Evolutionary conservation across 2,797 vertebrate genomes (phyloP).

Genomic region (Meriones psammophilus): DNA sequence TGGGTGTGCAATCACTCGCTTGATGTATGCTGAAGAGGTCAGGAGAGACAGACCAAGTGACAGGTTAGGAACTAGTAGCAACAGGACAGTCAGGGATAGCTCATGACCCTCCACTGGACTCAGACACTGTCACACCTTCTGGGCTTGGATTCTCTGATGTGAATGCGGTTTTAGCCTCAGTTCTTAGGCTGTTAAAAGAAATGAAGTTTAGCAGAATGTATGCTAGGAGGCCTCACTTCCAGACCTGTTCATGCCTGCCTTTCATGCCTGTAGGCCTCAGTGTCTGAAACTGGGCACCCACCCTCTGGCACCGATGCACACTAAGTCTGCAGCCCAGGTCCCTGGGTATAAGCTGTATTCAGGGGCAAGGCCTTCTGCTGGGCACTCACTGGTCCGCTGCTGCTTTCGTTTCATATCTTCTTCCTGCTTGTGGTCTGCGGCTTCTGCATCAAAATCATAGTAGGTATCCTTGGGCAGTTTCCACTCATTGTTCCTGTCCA

Average conservation of each 20-base stretch:
- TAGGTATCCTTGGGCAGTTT: constrained; percentile 98
- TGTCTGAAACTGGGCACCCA: neutral
- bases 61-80: neutral
- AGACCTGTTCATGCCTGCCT: neutral
- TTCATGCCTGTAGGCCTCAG: neutral
- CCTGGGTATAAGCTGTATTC: neutral
- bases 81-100: neutral
- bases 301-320: neutral
- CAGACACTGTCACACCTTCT: neutral
- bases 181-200: neutral
- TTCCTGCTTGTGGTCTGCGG: constrained; percentile 95
- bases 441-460: constrained; percentile 98
- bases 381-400: constrained; percentile 95
- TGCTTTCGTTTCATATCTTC: constrained; percentile 98
- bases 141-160: neutral
- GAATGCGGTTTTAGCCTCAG: neutral
- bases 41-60: constrained; percentile 63
- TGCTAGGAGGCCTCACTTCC: neutral
- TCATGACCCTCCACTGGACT: constrained; percentile 20
- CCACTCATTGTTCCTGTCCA: constrained; percentile 99
- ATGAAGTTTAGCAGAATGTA: neutral
- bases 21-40: constrained; percentile 94
- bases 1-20: constrained; percentile 98
- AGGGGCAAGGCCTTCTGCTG: neutral
- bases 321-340: neutral